Conservation (phyloP, 2,797 vertebrate species). For the Argya squamiceps region DNA sequence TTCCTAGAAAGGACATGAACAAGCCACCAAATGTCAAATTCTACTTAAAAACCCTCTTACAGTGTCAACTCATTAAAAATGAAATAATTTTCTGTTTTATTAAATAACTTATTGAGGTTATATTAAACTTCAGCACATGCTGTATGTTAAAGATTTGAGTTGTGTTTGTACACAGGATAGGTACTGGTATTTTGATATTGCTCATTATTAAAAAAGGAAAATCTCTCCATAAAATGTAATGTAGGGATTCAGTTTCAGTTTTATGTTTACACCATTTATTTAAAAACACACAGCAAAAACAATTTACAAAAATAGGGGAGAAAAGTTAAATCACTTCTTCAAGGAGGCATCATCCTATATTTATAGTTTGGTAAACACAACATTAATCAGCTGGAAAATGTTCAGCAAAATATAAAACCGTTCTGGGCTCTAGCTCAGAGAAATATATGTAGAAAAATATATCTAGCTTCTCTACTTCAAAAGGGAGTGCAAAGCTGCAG, state of each 20-base stretch:
- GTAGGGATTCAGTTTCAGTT: background rate
- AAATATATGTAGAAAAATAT: conserved; percentile 49
- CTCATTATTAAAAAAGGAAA: background rate
- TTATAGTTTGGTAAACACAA: conserved; percentile 43
- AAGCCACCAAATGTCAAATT: background rate
- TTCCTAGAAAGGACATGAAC: background rate
- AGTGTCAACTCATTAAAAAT: background rate
- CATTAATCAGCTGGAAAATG: conserved; percentile 62
- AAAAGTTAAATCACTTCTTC: conserved; percentile 23
- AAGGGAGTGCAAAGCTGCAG: conserved; percentile 47
- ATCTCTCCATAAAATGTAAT: background rate
- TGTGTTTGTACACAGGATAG: background rate
- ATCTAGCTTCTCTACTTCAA: conserved; percentile 55
- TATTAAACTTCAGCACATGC: background rate
- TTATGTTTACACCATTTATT: background rate
- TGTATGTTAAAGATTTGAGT: background rate
- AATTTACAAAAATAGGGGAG: conserved; percentile 14
- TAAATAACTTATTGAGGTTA: background rate
- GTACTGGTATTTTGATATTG: background rate
- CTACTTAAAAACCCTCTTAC: background rate
- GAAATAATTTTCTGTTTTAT: background rate
- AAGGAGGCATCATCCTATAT: conserved; percentile 13
- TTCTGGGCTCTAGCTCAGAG: conserved; percentile 39
- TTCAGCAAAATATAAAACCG: conserved; percentile 18
- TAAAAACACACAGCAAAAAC: background rate